A percentile compares a stretch with the other conserved stretches of the same genome.
phyloP scores from a whole-genome alignment of 2,888 invertebrate genomes.

The Lamellibrachia columna region DNA sequence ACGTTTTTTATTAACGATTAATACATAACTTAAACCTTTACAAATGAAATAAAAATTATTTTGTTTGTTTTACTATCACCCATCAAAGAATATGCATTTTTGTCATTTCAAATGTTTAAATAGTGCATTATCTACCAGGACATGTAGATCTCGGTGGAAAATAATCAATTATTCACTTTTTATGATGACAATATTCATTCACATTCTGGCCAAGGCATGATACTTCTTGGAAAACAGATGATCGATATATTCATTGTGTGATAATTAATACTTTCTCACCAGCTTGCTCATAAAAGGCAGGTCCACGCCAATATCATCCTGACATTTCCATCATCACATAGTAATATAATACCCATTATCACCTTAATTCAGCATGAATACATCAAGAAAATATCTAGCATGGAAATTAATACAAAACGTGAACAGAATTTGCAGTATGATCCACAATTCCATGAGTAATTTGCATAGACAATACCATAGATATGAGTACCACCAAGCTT shows the following conservation, averaged over 20 bases:
- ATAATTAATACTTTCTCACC: constrained; percentile 5
- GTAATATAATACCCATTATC: not conserved
- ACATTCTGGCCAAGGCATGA: not conserved
- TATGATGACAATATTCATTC: not conserved
- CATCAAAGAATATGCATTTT: not conserved
- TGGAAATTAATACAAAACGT: not conserved
- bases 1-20: not conserved
- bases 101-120: not conserved
- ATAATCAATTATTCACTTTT: not conserved
- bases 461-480: not conserved
- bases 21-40: constrained; percentile 1
- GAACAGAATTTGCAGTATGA: not conserved
- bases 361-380: not conserved
- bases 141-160: not conserved
- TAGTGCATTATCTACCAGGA: not conserved
- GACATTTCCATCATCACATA: not conserved
- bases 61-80: not conserved
- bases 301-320: not conserved
- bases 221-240: not conserved
- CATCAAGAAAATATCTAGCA: no score
- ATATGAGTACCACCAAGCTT: not conserved
- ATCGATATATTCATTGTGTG: not conserved
- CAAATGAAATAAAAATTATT: not conserved
- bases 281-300: not conserved
- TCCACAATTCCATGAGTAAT: not conserved